These are phyloP conservation scores for Priocnemis perturbator DNA, from an alignment of 2,888 invertebrate genomes.

Conservation along the genomic window DNA sequence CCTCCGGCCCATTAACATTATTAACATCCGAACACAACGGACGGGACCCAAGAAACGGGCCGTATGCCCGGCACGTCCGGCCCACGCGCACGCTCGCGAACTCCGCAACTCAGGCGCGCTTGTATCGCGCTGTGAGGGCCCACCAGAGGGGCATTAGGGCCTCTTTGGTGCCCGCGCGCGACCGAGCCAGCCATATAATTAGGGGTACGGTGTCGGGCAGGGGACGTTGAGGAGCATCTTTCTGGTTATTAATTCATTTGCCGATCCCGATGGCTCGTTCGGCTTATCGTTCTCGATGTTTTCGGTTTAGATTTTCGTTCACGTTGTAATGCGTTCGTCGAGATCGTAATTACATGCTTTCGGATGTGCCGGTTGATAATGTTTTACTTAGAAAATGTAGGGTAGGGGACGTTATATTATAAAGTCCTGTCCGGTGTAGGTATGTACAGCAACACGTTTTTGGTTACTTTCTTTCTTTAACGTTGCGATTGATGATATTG, in stretches of 20 bases:
- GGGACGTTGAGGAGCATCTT: constrained; percentile 44
- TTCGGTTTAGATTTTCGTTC: too few relatives aligned
- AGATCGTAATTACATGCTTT: too few relatives aligned
- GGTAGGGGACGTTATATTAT: too few relatives aligned
- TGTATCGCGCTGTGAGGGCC: constrained; percentile 47
- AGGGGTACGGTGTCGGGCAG: constrained; percentile 53
- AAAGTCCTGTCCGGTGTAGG: too few relatives aligned
- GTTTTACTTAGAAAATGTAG: too few relatives aligned
- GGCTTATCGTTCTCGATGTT: constrained; percentile 30
- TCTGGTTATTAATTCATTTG: constrained; percentile 54
- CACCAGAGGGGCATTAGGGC: constrained; percentile 50
- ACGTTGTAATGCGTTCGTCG: too few relatives aligned
- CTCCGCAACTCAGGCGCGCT: constrained; percentile 38
- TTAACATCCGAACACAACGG: constrained; percentile 65
- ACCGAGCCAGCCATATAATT: constrained; percentile 55
- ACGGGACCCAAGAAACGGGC: constrained; percentile 35
- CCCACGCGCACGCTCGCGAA: constrained; percentile 55
- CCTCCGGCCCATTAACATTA: constrained; percentile 68
- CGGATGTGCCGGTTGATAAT: too few relatives aligned
- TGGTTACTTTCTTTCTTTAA: too few relatives aligned
- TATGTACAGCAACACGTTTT: too few relatives aligned
- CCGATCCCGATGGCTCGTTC: constrained; percentile 30
- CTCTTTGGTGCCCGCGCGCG: constrained; percentile 39
- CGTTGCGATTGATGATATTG: too few relatives aligned
- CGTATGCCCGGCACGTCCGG: constrained; percentile 50